Evolutionary conservation across 1,140 invertebrate species (phyloP).

Genomic region (Vanessa tameamea): DNA sequence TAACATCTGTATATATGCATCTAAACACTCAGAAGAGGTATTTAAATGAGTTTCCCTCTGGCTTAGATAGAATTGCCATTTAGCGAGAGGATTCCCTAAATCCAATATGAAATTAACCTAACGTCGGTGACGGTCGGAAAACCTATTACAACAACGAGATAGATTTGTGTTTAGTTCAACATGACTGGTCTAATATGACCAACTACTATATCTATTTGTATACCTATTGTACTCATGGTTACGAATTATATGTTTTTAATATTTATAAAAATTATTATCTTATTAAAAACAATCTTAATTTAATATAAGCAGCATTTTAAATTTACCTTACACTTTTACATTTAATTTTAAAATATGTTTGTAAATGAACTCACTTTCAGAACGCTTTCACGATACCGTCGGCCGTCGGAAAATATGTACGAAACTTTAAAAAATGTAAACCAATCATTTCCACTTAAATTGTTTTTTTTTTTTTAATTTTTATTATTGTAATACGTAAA

Average conservation of each 20-base stretch:
- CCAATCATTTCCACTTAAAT: too few species aligned
- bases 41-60: conserved; percentile 54
- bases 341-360: not conserved
- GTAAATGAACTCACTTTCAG: not conserved
- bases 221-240: too few species aligned
- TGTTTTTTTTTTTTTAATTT: too few species aligned
- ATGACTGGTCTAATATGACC: too few species aligned
- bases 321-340: too few species aligned
- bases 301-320: too few species aligned
- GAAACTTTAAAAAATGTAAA: not conserved
- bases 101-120: conserved; percentile 53
- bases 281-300: too few species aligned
- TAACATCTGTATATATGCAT: conserved; percentile 26
- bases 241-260: too few species aligned
- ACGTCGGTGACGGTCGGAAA: conserved; percentile 27
- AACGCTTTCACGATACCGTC: conserved; percentile 19
- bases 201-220: too few species aligned
- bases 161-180: not conserved
- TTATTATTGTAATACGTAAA: too few species aligned
- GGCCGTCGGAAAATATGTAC: conserved; percentile 36
- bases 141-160: conserved; percentile 18
- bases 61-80: conserved; percentile 52
- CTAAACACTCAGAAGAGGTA: conserved; percentile 31
- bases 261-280: too few species aligned
- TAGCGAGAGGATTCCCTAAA: conserved; percentile 50